Base-by-base conservation (phyloP, 2,888 invertebrate species). In the Luffia ferchaultella region DNA sequence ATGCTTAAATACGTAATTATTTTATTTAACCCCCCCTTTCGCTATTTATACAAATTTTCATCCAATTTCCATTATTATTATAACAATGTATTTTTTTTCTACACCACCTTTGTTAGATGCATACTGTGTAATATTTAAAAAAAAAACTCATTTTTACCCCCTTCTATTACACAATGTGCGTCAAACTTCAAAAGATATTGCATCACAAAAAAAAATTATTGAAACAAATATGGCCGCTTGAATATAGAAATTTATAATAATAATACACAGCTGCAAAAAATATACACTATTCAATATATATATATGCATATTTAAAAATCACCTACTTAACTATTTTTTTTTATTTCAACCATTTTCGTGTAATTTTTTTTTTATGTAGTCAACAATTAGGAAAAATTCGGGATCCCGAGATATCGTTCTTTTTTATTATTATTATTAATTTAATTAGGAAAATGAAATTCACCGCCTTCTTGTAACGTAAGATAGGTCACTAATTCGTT, bases 261-360 rank as follows among this genome's bases (percentile, higher is more conserved):
- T 9, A 9, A 16, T 5, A 70, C 68, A 69, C 60, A 68, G 65
- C 64, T 72, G 80, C 78, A 80, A 78, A 80, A 73, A 68, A 80
- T 77, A 76, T 70, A 66, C 64, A 69, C 62, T 62, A 60, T 58
- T 54, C 64, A 55, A 52, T 57, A 59, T 54, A 51, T 30, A 30
- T 30, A 30, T 30, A 30, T 30, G 12, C 12, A 30, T 30, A 30
- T 30, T 30, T 30, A 30, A 30, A 7, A 30, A 30, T 30, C 3
- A 30, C 30, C 30, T 30, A 30, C 30, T 30, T 30, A 30, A 30
- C 30, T 30, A 30, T 30, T 30, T 30, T 7, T 7, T 3, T 30
- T 7, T 30, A n/a, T 30, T 12, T 30, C 30, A 30, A 30, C 30
- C 30, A 12, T 30, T 30, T 30, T 30, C 30, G 30, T 12, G 12